Base-by-base conservation (phyloP, 2,113 vertebrate genomes). In the Microcebus jonahi region DNA sequence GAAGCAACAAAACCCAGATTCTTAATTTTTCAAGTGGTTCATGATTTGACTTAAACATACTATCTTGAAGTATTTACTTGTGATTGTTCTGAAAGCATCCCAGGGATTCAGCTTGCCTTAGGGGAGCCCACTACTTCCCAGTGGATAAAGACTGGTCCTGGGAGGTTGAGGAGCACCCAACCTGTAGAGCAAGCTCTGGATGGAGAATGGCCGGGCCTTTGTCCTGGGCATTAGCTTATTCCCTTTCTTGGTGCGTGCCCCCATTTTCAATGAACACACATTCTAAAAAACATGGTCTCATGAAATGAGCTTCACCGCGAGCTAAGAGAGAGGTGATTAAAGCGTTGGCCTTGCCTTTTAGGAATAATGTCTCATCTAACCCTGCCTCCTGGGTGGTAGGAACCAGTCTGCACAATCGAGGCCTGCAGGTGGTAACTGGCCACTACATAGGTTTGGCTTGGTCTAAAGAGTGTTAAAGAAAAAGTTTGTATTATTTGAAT, bases 1-100 rank as follows among this genome's bases (percentile, higher is more conserved):
- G 90, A 93, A 70, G 57, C 39, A 55, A 80, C 68, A 89, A 89
- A 71, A 97, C 34, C 23, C 36, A 81, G 75, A 71, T 21, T 96
- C 92, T 79, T 80, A n/a, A 36, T 82, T 73, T 83, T 95, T 83
- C 55, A 57, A 68, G 61, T 23, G 67, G 53, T 61, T 87, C 50
- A 1, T 85, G 86, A 86, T 94, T 88, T 18, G 83, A 95, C 61
- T 91, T 80, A 91, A 88, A 82, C 31, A 81, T 82, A 27, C n/a
- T 39, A 21, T 73, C 71, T 88, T 65, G 53, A 82, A 82, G 36
- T 31, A 65, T 75, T 79, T 93, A 55, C 92, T 85, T 93, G 90
- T 75, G 50, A 71, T 89, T 39, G 39, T 87, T 97, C 75, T 89
- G 80, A 36, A 85, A 39, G 50, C 11, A 57, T 29, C 68, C 50